phyloP scores from a whole-genome alignment of 2,797 vertebrate species.

The Ctenopoma multispine region DNA sequence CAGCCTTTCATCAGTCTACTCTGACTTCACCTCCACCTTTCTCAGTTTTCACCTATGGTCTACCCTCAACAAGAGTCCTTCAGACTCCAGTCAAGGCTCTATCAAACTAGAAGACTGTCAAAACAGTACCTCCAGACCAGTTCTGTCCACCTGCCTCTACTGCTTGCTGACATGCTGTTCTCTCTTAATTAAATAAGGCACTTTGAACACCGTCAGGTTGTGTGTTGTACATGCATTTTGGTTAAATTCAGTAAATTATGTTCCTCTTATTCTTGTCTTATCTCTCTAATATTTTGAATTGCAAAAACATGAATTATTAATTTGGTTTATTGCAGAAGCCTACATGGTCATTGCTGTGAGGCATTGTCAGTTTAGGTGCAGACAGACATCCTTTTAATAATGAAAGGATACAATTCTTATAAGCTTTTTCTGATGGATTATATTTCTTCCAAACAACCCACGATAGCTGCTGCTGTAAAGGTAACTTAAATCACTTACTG shows the following conservation, averaged over 20 bases:
- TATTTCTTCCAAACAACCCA: slow-evolving; percentile 27
- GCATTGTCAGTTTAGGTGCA: background rate
- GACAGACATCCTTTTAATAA: background rate
- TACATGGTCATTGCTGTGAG: background rate
- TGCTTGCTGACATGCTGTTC: background rate
- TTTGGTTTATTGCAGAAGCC: background rate
- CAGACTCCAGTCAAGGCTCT: background rate
- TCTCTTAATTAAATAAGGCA: background rate
- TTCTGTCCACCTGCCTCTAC: background rate
- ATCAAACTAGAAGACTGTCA: too few relatives aligned
- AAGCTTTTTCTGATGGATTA: background rate
- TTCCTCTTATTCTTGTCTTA: background rate
- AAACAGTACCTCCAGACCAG: slow-evolving; percentile 2
- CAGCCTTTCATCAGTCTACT: background rate
- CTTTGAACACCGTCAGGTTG: background rate
- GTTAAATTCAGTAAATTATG: background rate
- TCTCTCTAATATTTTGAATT: background rate
- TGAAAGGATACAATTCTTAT: background rate
- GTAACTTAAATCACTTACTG: too few relatives aligned
- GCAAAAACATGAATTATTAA: background rate
- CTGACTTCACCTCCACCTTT: background rate
- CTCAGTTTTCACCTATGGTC: background rate
- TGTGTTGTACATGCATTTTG: background rate
- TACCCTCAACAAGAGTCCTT: slow-evolving; percentile 7
- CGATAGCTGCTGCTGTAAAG: too few relatives aligned